phyloP scores from a whole-genome alignment of 2,888 invertebrate genomes.

The Athalia cordata region DNA sequence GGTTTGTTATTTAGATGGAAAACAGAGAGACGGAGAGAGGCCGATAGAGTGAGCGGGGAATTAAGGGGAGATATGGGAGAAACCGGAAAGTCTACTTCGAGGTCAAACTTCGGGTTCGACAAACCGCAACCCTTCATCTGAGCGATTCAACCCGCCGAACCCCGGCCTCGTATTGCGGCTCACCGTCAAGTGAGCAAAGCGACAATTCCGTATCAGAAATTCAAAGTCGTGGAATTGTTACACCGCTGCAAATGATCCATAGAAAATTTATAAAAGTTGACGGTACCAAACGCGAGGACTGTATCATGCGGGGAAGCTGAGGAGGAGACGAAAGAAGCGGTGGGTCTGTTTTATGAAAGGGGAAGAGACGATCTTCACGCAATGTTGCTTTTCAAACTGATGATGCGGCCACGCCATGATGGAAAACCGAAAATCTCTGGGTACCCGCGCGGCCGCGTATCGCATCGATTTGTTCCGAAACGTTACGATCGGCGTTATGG shows the following conservation, averaged over 20 bases:
- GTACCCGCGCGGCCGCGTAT: constrained; percentile 19
- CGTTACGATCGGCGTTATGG: not conserved
- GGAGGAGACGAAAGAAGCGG: not conserved
- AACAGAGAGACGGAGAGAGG: not conserved
- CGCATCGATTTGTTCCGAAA: constrained; percentile 38
- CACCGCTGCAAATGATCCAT: not conserved
- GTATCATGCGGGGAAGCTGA: not conserved
- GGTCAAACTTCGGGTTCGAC: constrained; percentile 33
- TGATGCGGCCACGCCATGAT: constrained; percentile 17
- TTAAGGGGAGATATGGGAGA: not conserved
- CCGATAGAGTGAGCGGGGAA: not conserved
- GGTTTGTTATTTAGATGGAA: constrained; percentile 36
- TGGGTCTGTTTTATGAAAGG: no score
- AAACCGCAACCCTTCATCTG: constrained; percentile 40
- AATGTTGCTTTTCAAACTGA: constrained; percentile 25
- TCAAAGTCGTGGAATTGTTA: constrained; percentile 12
- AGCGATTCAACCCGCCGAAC: constrained; percentile 27
- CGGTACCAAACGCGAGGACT: not conserved
- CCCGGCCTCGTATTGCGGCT: constrained; percentile 36
- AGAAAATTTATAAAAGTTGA: constrained; percentile 13
- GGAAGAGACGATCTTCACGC: not conserved
- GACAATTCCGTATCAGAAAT: constrained; percentile 20
- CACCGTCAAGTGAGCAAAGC: constrained; percentile 26
- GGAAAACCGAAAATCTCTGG: not conserved
- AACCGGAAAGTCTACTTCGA: constrained; percentile 37